Percentiles rank a stretch among this genome's conserved stretches.
Conservation (phyloP, 2,888 invertebrate genomes). For the Omphaloscelis lunosa region DNA sequence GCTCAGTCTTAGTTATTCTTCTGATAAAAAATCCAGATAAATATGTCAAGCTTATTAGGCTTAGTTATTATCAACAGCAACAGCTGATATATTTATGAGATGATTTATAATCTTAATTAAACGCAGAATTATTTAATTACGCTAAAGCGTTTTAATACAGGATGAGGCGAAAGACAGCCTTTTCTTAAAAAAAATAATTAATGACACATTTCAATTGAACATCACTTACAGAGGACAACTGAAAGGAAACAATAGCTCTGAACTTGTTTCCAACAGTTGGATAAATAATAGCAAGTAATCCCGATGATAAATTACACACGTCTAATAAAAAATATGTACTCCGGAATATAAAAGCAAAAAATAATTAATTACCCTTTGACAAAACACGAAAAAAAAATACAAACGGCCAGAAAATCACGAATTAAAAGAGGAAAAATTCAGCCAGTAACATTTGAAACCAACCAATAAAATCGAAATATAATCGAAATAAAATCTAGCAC, state of each 20-base stretch:
- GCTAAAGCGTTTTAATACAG: not conserved
- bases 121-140: not conserved
- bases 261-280: not conserved
- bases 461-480: slow-evolving; percentile 42
- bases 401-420: slow-evolving; percentile 18
- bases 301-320: not conserved
- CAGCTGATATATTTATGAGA: too few relatives aligned
- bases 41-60: not conserved
- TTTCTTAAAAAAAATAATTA: not conserved
- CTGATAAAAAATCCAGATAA: not conserved
- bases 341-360: not conserved
- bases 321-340: not conserved
- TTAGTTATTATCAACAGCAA: too few relatives aligned
- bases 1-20: not conserved
- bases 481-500: slow-evolving; percentile 64
- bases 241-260: not conserved
- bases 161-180: not conserved
- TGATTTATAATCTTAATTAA: not conserved
- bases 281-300: not conserved
- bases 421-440: not conserved
- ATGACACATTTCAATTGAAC: not conserved
- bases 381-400: slow-evolving; percentile 32
- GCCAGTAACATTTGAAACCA: slow-evolving; percentile 26
- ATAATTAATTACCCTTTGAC: slow-evolving; percentile 13
- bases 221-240: not conserved